Evolutionary conservation across 2,888 invertebrate species (phyloP).

Genomic region (Acrobasis consociella): DNA sequence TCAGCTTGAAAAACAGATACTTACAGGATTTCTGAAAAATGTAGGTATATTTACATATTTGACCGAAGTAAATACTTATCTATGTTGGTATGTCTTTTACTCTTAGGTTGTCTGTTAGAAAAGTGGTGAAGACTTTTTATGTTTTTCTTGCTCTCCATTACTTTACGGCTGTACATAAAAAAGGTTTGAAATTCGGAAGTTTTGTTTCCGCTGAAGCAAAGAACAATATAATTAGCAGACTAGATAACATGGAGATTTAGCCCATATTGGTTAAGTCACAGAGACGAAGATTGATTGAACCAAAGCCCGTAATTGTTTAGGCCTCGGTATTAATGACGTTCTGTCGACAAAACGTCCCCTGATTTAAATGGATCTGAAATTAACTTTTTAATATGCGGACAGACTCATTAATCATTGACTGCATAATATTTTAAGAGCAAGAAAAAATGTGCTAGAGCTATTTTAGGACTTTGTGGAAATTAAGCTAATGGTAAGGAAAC

Average conservation of each 20-base stretch:
- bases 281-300: constrained; percentile 44
- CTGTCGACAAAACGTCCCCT: constrained; percentile 29
- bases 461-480: background rate
- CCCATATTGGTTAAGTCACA: constrained; percentile 32
- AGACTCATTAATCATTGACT: constrained; percentile 24
- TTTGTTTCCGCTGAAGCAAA: constrained; percentile 5
- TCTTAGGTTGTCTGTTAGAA: too few relatives aligned
- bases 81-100: too few relatives aligned
- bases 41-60: too few relatives aligned
- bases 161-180: background rate
- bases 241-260: constrained; percentile 6
- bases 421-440: constrained; percentile 1
- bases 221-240: constrained; percentile 17
- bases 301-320: constrained; percentile 39
- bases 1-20: too few relatives aligned
- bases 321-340: constrained; percentile 35
- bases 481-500: too few relatives aligned
- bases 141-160: background rate
- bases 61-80: too few relatives aligned
- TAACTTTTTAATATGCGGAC: constrained; percentile 29
- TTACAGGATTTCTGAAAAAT: too few relatives aligned
- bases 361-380: constrained; percentile 30
- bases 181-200: background rate
- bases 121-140: too few relatives aligned
- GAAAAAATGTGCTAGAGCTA: background rate